Evolutionary conservation across 2,888 invertebrate species (phyloP).

Genomic region (Micoletzkya japonica): DNA sequence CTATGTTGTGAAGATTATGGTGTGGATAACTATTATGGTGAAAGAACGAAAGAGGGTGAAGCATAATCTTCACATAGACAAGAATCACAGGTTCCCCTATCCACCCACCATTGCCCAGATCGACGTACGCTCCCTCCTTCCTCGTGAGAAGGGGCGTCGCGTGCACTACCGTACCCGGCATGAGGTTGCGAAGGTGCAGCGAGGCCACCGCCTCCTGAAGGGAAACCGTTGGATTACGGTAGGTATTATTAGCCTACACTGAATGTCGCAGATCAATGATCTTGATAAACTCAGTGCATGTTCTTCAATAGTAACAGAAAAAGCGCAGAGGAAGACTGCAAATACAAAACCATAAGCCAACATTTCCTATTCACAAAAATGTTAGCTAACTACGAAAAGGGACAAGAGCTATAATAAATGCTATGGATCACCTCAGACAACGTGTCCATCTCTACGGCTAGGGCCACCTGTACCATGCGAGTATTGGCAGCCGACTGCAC

Average conservation of each 20-base stretch:
- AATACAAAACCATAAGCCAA: too few relatives aligned
- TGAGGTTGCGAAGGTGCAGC: slow-evolving; percentile 48
- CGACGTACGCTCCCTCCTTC: slow-evolving; percentile 47
- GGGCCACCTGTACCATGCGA: slow-evolving; percentile 35
- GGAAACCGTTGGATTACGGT: background rate
- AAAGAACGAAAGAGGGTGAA: too few relatives aligned
- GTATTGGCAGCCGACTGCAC: slow-evolving; percentile 34
- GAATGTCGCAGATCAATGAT: too few relatives aligned
- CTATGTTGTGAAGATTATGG: too few relatives aligned
- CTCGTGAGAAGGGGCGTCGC: slow-evolving; percentile 49
- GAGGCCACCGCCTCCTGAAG: slow-evolving; percentile 28
- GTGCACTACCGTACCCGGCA: slow-evolving; percentile 58
- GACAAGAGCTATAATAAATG: background rate
- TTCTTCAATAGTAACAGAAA: background rate
- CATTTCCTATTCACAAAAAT: too few relatives aligned
- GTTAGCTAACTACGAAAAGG: too few relatives aligned
- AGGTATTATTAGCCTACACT: too few relatives aligned
- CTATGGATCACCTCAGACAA: slow-evolving; percentile 4
- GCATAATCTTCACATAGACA: too few relatives aligned
- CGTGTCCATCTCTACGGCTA: slow-evolving; percentile 38
- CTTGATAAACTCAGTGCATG: background rate
- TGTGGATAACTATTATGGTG: too few relatives aligned
- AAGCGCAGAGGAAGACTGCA: background rate
- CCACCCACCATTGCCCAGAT: slow-evolving; percentile 50
- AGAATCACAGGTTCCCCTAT: background rate